Evolutionary conservation across 2,797 vertebrate genomes (phyloP).

Genomic region (Chelon labrosus): DNA sequence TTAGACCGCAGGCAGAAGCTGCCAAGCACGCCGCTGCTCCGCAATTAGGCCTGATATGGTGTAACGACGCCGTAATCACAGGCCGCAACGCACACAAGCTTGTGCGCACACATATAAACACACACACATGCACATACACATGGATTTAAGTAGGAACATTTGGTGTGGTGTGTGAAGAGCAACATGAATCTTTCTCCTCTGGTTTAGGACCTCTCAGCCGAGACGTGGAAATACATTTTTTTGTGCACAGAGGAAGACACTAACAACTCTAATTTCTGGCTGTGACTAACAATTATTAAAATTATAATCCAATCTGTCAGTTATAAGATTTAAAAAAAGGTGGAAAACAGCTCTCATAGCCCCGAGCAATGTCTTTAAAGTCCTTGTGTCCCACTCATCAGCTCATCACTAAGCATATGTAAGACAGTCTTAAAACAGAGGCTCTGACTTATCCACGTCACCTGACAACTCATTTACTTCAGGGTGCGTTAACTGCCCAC

Average conservation of each 20-base stretch:
- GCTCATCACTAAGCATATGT: not conserved
- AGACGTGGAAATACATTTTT: not conserved
- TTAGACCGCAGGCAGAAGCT: conserved; percentile 51
- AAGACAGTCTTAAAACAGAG: not conserved
- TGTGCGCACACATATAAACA: conserved; percentile 55
- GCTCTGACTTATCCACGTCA: not conserved
- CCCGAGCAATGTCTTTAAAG: no score
- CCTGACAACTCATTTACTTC: not conserved
- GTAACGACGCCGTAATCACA: conserved; percentile 61
- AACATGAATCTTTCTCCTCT: conserved; percentile 4
- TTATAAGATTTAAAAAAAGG: not conserved
- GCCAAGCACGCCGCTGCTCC: conserved; percentile 33
- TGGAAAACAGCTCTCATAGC: no score
- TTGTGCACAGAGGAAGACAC: no score
- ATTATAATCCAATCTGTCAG: not conserved
- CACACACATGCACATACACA: conserved; percentile 28
- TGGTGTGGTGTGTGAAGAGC: conserved; percentile 4
- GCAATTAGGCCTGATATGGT: conserved; percentile 48
- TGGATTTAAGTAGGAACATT: conserved; percentile 9
- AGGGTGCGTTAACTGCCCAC: not conserved
- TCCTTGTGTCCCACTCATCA: no score
- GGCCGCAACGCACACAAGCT: conserved; percentile 36
- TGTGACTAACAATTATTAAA: no score
- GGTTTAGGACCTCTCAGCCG: conserved; percentile 2
- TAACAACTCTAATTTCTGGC: not conserved